These are phyloP conservation scores for Eudyptes chrysolophus DNA, from an alignment of 2,113 vertebrate genomes.

Conservation along the genomic window DNA sequence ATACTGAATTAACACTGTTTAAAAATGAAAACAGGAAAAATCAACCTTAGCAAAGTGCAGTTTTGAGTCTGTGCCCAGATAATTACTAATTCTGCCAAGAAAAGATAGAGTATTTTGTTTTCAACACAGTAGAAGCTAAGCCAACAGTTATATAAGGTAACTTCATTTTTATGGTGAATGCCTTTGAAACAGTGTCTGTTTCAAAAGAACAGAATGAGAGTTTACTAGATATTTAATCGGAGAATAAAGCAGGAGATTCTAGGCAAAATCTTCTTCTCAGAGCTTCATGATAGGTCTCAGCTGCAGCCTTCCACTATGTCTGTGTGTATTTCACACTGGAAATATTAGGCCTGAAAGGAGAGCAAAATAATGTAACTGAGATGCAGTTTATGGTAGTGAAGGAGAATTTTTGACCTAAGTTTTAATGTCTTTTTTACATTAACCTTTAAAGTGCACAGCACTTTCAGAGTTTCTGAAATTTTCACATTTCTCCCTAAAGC, in stretches of 20 bases:
- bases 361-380: not conserved
- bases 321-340: not conserved
- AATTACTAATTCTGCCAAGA: not conserved
- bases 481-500: not conserved
- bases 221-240: not conserved
- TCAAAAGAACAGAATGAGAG: not conserved
- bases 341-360: not conserved
- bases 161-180: not conserved
- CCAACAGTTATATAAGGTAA: not conserved
- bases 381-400: not conserved
- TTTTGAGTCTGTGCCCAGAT: not conserved
- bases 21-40: conserved; percentile 39
- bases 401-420: not conserved
- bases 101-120: conserved; percentile 23
- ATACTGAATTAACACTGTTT: conserved; percentile 10
- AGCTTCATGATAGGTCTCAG: not conserved
- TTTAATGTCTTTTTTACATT: not conserved
- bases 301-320: not conserved
- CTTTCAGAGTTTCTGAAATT: not conserved
- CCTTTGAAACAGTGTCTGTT: not conserved
- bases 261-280: not conserved
- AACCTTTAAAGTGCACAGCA: not conserved
- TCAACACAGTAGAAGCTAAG: not conserved
- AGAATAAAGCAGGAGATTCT: not conserved
- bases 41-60: not conserved